Evolutionary conservation across 2,888 invertebrate species (phyloP), one percentile per base, ranked within the genome.

Genomic region (Pegoplata infirma): DNA sequence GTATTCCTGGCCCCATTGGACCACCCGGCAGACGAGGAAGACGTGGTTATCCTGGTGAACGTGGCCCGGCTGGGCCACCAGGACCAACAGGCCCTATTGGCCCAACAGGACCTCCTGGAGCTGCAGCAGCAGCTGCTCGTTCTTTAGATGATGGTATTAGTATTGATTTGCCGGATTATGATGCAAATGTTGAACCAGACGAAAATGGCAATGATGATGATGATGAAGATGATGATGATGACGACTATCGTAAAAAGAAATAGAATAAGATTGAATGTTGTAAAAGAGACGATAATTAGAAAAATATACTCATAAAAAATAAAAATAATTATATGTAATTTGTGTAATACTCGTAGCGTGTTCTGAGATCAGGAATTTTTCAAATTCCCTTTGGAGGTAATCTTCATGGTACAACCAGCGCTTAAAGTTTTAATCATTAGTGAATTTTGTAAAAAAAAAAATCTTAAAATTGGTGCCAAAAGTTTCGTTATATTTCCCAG

Each of bases 41-140:
- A 12, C 82, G 80, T 10, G 82, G 82, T 40, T 81, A 80, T 72
- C 61, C 55, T 16, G 82, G 82, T 4, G 79, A 81, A 16, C 75
- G 81, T 16, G 83, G 82, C 3, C 68, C 66, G 10, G 81, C 75
- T 1, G 81, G 81, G 2, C 76, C 76, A 36, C 5, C 56, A 12
- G 82, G 82, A 1, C 76, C 82, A 0, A 16, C 16, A 7, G 82
- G 82, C 1, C 81, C 74, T 1, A 10, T 47, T n/a, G 81, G 76
- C 10, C 59, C 69, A 0, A 36, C 47, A 1, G 68, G 59, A 16
- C 49, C 75, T n/a, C 16, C 61, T 5, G 76, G 79, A 7, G 49
- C 64, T 23, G 63, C 76, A 1, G 63, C 76, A 1, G 72, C 72
- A n/a, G 44, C 67, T 21, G 36, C 58, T 67, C 67, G 67, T 46